Evolutionary conservation across 2,888 invertebrate genomes (phyloP), one percentile per base, ranked within the genome.

Genomic region (Callimorpha dominula): DNA sequence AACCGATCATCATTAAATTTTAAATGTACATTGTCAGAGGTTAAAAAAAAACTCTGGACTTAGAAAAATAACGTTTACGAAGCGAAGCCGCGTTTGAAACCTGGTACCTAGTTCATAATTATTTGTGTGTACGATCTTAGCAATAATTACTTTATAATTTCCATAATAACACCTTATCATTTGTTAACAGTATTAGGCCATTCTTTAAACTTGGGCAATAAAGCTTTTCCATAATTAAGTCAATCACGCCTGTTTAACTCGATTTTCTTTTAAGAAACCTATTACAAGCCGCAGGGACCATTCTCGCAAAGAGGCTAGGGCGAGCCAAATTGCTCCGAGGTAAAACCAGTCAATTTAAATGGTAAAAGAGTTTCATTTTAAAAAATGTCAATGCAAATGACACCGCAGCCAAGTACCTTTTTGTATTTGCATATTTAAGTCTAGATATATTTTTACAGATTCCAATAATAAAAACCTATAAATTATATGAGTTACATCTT

Each of bases 251-350:
- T 93, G 89, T 90, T 92, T 93, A 93, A 94, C 92, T 93, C 89
- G 90, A 94, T 94, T 93, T 93, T 90, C 91, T 90, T 93, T 91
- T 90, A 92, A 91, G 91, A 92, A 92, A 93, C 92, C 93, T 92
- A 93, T 94, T 93, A 93, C 90, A 91, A 85, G 90, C 94, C 93
- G 87, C 92, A 89, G 93, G 93, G 93, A 92, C 90, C 87, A 88
- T 90, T 90, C 89, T 86, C 79, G 82, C 86, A 83, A 86, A 88
- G 89, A 92, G 81, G 85, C 88, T 85, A 85, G 78, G 75, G 79
- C 83, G 86, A 85, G 76, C 87, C 83, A 92, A 93, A 93, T 94
- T 93, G 90, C 92, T 92, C 86, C 81, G 89, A 92, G 92, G 92
- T 92, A 86, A 89, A 90, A 90, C 87, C 89, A 92, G 90, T 93